These are phyloP conservation scores for Papilio protenor DNA, from an alignment of 2,888 invertebrate species.

Conservation along the genomic window DNA sequence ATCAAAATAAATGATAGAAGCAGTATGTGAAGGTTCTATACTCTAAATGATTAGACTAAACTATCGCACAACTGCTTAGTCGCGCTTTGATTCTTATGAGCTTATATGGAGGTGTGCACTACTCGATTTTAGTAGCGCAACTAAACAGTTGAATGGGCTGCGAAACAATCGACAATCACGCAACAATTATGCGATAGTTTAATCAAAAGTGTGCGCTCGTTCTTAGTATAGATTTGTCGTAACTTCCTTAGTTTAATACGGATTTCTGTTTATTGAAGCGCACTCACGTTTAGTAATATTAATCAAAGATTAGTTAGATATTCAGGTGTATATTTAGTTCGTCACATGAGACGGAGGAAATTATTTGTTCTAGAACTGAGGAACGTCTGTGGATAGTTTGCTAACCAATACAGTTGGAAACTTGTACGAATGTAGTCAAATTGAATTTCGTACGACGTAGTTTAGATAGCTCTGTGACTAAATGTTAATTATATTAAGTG, in stretches of 20 bases:
- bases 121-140: too few species aligned
- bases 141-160: too few species aligned
- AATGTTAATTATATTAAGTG: conserved; percentile 10
- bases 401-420: conserved; percentile 28
- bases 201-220: too few species aligned
- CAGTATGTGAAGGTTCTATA: neutral
- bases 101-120: too few species aligned
- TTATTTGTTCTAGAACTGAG: neutral
- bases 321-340: neutral
- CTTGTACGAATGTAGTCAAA: conserved; percentile 21
- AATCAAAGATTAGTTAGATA: neutral
- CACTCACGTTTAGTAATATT: neutral
- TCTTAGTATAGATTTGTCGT: too few species aligned
- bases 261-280: neutral
- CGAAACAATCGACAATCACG: too few species aligned
- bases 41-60: neutral
- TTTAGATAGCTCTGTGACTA: conserved; percentile 16
- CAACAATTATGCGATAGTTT: too few species aligned
- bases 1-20: neutral
- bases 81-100: too few species aligned
- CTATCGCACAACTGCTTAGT: too few species aligned
- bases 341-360: neutral
- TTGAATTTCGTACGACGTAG: conserved; percentile 20
- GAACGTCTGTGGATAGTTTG: conserved; percentile 19
- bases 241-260: neutral